Base-by-base conservation (phyloP, 2,888 invertebrate genomes). In the Caenorhabditis japonica region DNA sequence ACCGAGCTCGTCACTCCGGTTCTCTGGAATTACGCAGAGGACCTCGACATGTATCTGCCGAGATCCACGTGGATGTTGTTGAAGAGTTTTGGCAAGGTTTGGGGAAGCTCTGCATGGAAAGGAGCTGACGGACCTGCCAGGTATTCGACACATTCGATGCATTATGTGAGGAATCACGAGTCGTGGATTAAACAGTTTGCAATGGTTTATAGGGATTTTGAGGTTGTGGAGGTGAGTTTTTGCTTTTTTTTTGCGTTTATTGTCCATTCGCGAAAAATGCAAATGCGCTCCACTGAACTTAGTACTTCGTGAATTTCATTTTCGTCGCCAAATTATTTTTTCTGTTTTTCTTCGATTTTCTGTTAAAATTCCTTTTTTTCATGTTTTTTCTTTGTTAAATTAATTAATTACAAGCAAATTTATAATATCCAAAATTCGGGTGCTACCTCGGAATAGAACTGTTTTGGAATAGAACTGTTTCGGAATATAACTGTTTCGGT, bases 81-180 rank as follows among this genome's bases (percentile, higher is more conserved):
- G 7, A 75, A 73, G 46, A 90, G 92, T 3, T 93, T 93, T 83
- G 90, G 91, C 4, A 90, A 91, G 0, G 91, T 92, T 8, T 93
- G 93, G 93, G 90, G 91, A 2, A 92, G 92, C 1, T 92, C 92
- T 3, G 92, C 93, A 0, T 93, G 91, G 87, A 93, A 93, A 88
- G 93, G 87, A 19, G 90, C 90, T 3, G 90, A 90, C 58, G 90
- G 90, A 17, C 84, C 89, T 7, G 75, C 77, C 1, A 55, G 88
- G 60, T 87, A 83, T 74, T 82, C 88, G 44, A 89, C 89, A 2
- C 89, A 90, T 76, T 88, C 89, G 8, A 80, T 84, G 39, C 89
- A 89, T 74, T 90, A 90, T 77, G 75, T 90, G 17, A 87, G 88
- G 52, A 90, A 90, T 83, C 89, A 90, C 68, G 81, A 88, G 41